Evolutionary conservation across 2,113 vertebrate species (phyloP), one percentile per base, ranked within the genome.

Genomic region (Pelmatolapia mariae): DNA sequence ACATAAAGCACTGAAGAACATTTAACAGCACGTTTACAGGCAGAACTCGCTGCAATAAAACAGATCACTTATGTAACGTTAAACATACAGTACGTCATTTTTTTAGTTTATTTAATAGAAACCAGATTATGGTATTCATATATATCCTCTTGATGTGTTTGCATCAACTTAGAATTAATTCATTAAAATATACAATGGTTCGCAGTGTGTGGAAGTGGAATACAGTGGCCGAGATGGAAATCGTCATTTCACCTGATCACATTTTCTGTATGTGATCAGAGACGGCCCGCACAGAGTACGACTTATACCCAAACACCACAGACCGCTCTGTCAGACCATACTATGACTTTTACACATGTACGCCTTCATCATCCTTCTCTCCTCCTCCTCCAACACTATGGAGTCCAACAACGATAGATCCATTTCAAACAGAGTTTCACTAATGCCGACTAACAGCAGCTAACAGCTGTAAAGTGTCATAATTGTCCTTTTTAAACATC

Each of bases 61-160:
- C 66, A 43, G n/a, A 2, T 71, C 1, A 2, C 8, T 43, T 6
- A 24, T 43, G 15, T 24, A 68, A 22, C 36, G 0, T 0, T 43
- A 45, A 45, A 73, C 22, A 43, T 7, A 18, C 13, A 73, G 22
- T 0, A 22, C 3, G 5, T 68, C 12, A 1, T 0, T 3, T 40
- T 4, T 40, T 68, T 13, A 22, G 63, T 22, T n/a, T 22, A 68
- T 3, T 22, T 68, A 36, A 68, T 0, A 68, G 63, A 68, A 38
- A 68, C 10, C 3, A 68, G 11, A 68, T 22, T 40, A 40, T 22
- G 3, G 33, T 40, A 22, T 40, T 24, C 36, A 5, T 24, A 68
- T 4, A 24, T 1, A 0, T 68, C 33, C 36, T 40, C 63, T 15
- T 22, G 1, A 6, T 68, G 7, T 5, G 0, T 0, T 68, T 0